Evolutionary conservation across 2,113 vertebrate species (phyloP), one percentile per base, ranked within the genome.

Genomic region (Polypterus bichir): DNA sequence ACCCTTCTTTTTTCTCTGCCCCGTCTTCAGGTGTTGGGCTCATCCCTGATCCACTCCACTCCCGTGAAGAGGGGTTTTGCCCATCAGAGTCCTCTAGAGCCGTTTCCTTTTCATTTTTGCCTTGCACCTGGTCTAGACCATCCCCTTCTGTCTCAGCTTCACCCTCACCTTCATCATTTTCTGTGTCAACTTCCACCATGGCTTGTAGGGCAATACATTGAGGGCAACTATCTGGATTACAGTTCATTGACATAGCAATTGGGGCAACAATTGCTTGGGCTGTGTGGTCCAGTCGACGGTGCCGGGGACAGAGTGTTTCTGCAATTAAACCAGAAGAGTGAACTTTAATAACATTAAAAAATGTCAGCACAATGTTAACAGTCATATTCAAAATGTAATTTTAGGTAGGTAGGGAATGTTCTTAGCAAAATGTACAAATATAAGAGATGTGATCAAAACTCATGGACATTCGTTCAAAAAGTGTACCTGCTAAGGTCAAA

Each of bases 221-320:
- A 7, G 87, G 88, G 61, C 91, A 94, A 71, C 78, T 77, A 7
- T 73, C 65, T 3, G 84, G 65, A 64, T 87, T 88, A 0, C 89
- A 88, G n/a, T 79, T 78, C 74, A 88, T 65, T 6, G 83, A 77
- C 72, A 93, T 70, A 3, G 89, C 83, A 60, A 92, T 80, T 64
- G 90, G 85, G 74, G 93, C 92, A 60, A 81, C 80, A 7, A 81
- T 62, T 1, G 73, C 69, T 55, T 82, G 87, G 49, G 86, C 70
- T 1, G 78, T 59, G 3, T 73, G 76, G 59, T 87, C 84, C 8
- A 81, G 69, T 64, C 83, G 85, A 8, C 69, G 78, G 66, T 87
- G 89, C 65, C 83, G 78, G 1, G 76, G 83, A 69, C 91, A 93
- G 45, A 75, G 77, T 48, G 66, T 48, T 4, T 75, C 92, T 94